A percentile compares a stretch with the other conserved stretches of the same genome.
Conservation (phyloP, 1,140 invertebrate species). For the Nasonia giraulti region DNA sequence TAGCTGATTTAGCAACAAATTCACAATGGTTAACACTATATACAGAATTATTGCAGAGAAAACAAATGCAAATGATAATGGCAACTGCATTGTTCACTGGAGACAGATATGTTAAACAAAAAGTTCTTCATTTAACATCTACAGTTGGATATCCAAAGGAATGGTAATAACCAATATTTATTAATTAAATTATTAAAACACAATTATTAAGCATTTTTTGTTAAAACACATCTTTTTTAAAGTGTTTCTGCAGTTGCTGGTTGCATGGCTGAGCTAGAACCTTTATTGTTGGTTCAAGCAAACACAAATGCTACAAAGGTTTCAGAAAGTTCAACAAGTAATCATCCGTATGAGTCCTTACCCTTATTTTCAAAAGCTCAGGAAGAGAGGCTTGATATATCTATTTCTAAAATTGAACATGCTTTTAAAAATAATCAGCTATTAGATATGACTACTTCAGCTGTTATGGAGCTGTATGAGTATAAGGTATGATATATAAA, state of each 20-base stretch:
- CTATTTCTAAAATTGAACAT: slow-evolving; percentile 72
- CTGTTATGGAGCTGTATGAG: slow-evolving; percentile 83
- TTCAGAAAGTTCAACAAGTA: slow-evolving; percentile 42
- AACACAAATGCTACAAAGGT: slow-evolving; percentile 54
- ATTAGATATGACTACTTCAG: slow-evolving; percentile 76
- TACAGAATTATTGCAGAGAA: slow-evolving; percentile 70
- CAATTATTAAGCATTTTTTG: slow-evolving; percentile 1
- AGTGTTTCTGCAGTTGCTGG: slow-evolving; percentile 69
- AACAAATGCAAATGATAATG: slow-evolving; percentile 74
- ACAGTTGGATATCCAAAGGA: slow-evolving; percentile 71
- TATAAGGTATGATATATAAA: slow-evolving; percentile 73
- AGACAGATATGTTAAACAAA: slow-evolving; percentile 70
- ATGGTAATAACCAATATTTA: slow-evolving; percentile 57
- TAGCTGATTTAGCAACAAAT: slow-evolving; percentile 70
- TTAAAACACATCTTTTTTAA: slow-evolving; percentile 26
- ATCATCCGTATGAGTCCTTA: slow-evolving; percentile 54
- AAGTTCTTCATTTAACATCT: slow-evolving; percentile 71
- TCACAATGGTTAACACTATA: slow-evolving; percentile 72
- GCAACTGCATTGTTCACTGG: slow-evolving; percentile 74
- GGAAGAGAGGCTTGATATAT: slow-evolving; percentile 73
- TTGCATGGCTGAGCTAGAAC: slow-evolving; percentile 73
- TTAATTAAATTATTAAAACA: slow-evolving; percentile 1
- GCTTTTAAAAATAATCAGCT: slow-evolving; percentile 71
- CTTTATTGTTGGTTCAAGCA: slow-evolving; percentile 66
- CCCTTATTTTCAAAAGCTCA: slow-evolving; percentile 71